phyloP scores from a whole-genome alignment of 2,888 invertebrate species.

The Nomada fabriciana region DNA sequence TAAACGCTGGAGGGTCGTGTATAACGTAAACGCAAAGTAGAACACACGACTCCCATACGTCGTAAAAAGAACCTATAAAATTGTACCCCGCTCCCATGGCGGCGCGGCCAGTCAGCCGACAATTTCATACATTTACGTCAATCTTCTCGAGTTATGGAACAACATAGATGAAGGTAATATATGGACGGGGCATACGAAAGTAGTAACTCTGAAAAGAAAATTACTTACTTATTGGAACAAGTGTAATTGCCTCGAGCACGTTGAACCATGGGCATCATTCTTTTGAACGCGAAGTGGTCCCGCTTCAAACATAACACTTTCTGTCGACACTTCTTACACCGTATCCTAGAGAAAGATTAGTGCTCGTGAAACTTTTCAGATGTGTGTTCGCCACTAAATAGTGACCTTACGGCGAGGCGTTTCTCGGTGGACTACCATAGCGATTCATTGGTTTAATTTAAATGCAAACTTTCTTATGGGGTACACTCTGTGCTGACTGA shows the following conservation, averaged over 20 bases:
- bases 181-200: slow-evolving; percentile 33
- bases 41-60: slow-evolving; percentile 80
- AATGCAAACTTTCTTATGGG: too few relatives aligned
- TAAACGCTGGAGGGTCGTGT: slow-evolving; percentile 72
- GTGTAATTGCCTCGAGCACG: background rate
- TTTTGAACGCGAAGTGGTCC: background rate
- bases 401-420: too few relatives aligned
- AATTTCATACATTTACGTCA: slow-evolving; percentile 73
- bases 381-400: too few relatives aligned
- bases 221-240: slow-evolving; percentile 27
- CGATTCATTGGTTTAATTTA: too few relatives aligned
- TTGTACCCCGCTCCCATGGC: slow-evolving; percentile 58
- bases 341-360: too few relatives aligned
- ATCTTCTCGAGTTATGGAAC: slow-evolving; percentile 66
- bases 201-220: slow-evolving; percentile 28
- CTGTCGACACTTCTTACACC: too few relatives aligned
- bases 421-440: too few relatives aligned
- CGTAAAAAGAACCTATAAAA: slow-evolving; percentile 82
- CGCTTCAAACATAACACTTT: too few relatives aligned
- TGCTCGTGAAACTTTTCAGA: too few relatives aligned
- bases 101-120: slow-evolving; percentile 46
- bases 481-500: too few relatives aligned
- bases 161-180: slow-evolving; percentile 42
- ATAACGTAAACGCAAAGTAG: slow-evolving; percentile 78
- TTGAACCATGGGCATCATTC: background rate